Evolutionary conservation across 2,797 vertebrate species (phyloP), one percentile per base, ranked within the genome.

Genomic region (Cynodonichthys magdalenae): DNA sequence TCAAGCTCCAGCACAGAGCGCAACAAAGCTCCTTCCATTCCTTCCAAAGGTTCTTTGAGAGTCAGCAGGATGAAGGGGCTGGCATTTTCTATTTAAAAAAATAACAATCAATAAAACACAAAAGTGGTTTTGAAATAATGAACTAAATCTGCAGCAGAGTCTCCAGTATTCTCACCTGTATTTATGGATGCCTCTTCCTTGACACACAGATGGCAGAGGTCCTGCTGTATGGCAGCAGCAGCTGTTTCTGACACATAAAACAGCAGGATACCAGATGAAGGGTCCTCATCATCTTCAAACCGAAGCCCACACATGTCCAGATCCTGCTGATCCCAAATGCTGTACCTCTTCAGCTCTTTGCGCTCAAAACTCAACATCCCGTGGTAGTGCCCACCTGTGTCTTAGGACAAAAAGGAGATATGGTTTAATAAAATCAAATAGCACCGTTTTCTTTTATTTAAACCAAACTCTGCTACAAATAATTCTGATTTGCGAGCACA

Each of bases 31-130:
- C 94, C 90, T 57, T 96, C 92, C 75, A 87, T 71, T 75, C 93
- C 90, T 49, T 86, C 78, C 63, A 95, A 74, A 18, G 88, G 84
- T 56, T 90, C 84, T n/a, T 53, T 85, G 62, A 98, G 82, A 53
- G 94, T 93, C 73, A 99, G 84, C 83, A 97, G 87, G 63, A 98
- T 19, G 78, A 95, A 96, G 62, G 94, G 94, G 75, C 87, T 93
- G 42, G 77, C 82, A 61, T 88, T 93, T 53, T 75, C 96, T 97
- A 61, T 36, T 65, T 71, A 80, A 83, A 53, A 34, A 27, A 39
- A 47, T 36, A 18, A 7, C 79, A 81, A 53, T 42, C 24, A 39
- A 62, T 0, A 18, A 64, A 11, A 75, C 14, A 49, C 9, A 55
- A 17, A n/a, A 47, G 12, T 29, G 6, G 9, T 34, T 34, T 34